Conservation (phyloP, 2,797 vertebrate species). For the Amblyopsis hoosieri region DNA sequence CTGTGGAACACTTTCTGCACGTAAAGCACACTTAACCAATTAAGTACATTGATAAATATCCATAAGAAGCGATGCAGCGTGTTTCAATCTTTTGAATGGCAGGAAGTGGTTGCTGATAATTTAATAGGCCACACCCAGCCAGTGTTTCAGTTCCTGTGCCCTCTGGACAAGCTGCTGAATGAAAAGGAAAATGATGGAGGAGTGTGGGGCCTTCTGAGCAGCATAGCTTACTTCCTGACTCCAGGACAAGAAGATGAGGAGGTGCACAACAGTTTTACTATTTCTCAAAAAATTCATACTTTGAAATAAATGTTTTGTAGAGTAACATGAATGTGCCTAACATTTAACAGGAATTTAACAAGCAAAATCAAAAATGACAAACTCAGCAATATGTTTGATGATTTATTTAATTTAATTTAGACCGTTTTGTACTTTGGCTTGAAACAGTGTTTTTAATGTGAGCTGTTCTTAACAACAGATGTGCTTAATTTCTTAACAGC, state of each 20-base stretch:
- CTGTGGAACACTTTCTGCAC: constrained; percentile 73
- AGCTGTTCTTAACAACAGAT: constrained; percentile 21
- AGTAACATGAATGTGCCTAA: too few species aligned
- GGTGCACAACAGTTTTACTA: constrained; percentile 46
- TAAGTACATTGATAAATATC: not conserved
- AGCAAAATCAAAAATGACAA: not conserved
- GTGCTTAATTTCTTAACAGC: constrained; percentile 51
- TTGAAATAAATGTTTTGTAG: too few species aligned
- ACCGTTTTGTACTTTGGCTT: not conserved
- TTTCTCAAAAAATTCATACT: not conserved
- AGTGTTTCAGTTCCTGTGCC: constrained; percentile 80
- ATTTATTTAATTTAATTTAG: not conserved
- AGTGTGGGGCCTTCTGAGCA: constrained; percentile 75
- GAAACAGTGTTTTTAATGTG: constrained; percentile 7
- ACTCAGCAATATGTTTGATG: not conserved
- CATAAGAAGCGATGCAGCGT: not conserved
- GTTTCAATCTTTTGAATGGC: not conserved
- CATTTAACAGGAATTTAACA: too few species aligned
- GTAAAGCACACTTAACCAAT: constrained; percentile 38
- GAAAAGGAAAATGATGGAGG: constrained; percentile 66
- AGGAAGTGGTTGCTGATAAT: constrained; percentile 72
- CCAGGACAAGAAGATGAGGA: constrained; percentile 76
- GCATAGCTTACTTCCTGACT: constrained; percentile 75
- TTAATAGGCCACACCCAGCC: constrained; percentile 65
- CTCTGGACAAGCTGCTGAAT: constrained; percentile 70